Percentiles rank a stretch among this genome's conserved stretches.
Evolutionary conservation across 2,113 vertebrate species (phyloP).

Genomic region (Oryzias melastigma): DNA sequence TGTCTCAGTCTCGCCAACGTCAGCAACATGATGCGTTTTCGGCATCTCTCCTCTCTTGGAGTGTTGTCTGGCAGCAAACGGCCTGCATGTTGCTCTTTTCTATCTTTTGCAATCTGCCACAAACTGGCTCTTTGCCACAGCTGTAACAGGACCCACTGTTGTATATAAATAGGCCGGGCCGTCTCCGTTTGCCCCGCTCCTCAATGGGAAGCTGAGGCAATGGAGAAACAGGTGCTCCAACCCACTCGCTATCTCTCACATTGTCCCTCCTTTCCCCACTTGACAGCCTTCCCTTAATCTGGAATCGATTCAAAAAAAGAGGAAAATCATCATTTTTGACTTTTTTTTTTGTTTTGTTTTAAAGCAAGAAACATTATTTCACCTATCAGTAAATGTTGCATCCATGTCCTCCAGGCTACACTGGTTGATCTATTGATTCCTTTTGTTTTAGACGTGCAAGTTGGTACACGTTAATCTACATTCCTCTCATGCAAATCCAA

Average conservation of each 20-base stretch:
- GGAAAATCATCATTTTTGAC: neutral
- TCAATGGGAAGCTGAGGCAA: constrained; percentile 66
- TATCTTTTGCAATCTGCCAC: constrained; percentile 59
- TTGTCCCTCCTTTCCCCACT: neutral
- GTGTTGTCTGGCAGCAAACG: constrained; percentile 42
- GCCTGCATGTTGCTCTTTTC: constrained; percentile 59
- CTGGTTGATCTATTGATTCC: constrained; percentile 32
- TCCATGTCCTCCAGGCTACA: no score
- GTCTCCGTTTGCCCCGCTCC: constrained; percentile 54
- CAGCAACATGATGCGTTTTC: constrained; percentile 50
- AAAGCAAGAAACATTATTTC: no score
- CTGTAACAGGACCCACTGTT: constrained; percentile 63
- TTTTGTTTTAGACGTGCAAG: constrained; percentile 64
- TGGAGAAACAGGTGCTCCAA: constrained; percentile 65
- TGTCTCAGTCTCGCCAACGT: constrained; percentile 19
- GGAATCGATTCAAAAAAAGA: constrained; percentile 30
- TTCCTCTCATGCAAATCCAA: constrained; percentile 58
- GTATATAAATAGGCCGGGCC: constrained; percentile 72
- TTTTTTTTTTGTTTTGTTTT: no score
- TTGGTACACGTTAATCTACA: constrained; percentile 67
- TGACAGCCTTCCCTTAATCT: constrained; percentile 21
- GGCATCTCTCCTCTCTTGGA: constrained; percentile 45
- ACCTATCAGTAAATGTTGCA: no score
- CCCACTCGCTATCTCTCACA: constrained; percentile 13
- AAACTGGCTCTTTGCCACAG: constrained; percentile 58